Evolutionary conservation across 1,140 invertebrate genomes (phyloP).

Genomic region (Scylla paramamosain): DNA sequence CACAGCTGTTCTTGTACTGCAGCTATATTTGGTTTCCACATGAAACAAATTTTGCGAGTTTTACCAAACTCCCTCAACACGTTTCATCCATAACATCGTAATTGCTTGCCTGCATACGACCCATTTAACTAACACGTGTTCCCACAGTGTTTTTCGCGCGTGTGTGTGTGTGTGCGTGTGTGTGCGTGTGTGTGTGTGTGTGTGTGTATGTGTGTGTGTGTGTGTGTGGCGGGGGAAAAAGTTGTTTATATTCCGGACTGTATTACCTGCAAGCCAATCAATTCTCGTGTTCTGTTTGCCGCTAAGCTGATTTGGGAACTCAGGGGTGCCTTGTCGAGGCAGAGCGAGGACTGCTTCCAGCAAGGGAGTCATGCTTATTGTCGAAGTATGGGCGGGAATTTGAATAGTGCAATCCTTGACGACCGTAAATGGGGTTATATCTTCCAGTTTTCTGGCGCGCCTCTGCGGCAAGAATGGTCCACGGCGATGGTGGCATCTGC

Average conservation of each 20-base stretch:
- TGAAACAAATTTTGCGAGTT: not conserved
- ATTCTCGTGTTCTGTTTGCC: no score
- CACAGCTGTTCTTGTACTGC: no score
- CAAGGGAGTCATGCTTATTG: no score
- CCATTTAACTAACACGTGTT: not conserved
- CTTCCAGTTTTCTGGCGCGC: not conserved
- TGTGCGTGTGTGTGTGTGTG: conserved; percentile 17
- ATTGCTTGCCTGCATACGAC: not conserved
- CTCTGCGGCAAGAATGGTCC: not conserved
- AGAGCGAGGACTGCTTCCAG: no score
- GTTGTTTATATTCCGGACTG: no score
- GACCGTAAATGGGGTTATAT: no score
- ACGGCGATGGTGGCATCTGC: not conserved
- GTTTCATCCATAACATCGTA: not conserved
- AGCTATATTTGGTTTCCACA: not conserved
- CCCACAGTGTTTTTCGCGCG: not conserved
- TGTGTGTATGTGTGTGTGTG: not conserved
- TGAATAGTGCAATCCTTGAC: no score
- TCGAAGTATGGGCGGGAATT: no score
- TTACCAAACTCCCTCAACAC: not conserved
- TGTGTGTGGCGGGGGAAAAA: not conserved
- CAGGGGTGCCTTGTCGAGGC: no score
- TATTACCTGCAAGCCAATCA: no score
- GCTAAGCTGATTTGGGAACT: no score
- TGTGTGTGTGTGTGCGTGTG: not conserved